These are phyloP conservation scores for Phrynocephalus guinanensis DNA, from an alignment of 2,797 vertebrate species.

Conservation along the genomic window DNA sequence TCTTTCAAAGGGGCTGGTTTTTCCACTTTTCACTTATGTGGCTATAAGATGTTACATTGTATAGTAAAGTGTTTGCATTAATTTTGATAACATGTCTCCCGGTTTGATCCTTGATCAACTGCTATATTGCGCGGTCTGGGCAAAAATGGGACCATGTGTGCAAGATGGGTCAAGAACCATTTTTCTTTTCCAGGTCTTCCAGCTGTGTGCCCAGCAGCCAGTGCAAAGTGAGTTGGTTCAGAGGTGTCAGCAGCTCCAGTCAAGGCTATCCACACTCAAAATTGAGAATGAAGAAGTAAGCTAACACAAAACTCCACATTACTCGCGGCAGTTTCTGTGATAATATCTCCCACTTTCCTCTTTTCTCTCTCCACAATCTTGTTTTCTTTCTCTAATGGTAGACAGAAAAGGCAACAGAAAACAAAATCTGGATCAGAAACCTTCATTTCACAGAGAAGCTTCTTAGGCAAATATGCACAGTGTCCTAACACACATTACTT, in stretches of 20 bases:
- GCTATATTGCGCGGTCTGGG: neutral
- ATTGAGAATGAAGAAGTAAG: constrained; percentile 97
- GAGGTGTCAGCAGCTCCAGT: constrained; percentile 94
- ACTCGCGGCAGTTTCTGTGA: rapidly evolving
- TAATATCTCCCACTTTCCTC: neutral
- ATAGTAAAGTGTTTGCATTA: neutral
- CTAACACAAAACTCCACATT: neutral
- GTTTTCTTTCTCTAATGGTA: neutral
- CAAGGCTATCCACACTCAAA: constrained; percentile 91
- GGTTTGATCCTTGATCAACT: neutral
- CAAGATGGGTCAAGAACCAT: neutral
- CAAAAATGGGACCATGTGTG: neutral
- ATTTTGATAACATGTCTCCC: too few species aligned
- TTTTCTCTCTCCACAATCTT: neutral
- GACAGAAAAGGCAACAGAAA: neutral
- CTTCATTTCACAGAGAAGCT: neutral
- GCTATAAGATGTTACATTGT: neutral
- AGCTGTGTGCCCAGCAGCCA: constrained; percentile 92
- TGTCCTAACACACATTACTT: neutral
- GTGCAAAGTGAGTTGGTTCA: constrained; percentile 91
- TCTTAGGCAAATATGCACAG: neutral
- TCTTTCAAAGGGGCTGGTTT: too few species aligned
- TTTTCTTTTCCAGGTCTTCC: constrained; percentile 82
- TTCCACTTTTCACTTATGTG: neutral
- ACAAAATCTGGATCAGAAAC: neutral